Conservation (phyloP, 37 sponge, comb jelly and placozoan species). For the Bolinopsis microptera region DNA sequence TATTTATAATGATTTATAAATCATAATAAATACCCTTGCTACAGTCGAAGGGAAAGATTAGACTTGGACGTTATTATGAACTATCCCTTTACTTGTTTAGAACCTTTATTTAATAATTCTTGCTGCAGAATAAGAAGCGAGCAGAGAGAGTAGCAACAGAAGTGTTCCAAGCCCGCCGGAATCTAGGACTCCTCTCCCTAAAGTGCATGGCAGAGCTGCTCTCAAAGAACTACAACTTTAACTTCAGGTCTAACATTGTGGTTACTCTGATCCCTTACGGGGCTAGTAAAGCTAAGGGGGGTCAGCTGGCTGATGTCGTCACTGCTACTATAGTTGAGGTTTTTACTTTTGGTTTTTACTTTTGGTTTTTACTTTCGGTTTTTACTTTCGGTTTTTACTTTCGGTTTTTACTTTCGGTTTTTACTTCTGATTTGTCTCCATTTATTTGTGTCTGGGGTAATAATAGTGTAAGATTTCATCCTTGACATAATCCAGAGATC, state of each 20-base stretch:
- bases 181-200: background rate
- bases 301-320: slow-evolving; percentile 37
- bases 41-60: too few species aligned
- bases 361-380: background rate
- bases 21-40: too few species aligned
- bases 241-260: slow-evolving; percentile 7
- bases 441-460: too few species aligned
- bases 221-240: slow-evolving; percentile 58
- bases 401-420: too few species aligned
- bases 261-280: background rate
- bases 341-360: too few species aligned
- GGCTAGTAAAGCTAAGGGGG: slow-evolving; percentile 27
- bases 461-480: too few species aligned
- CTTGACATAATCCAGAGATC: too few species aligned
- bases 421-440: background rate
- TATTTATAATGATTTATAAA: too few species aligned
- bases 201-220: slow-evolving; percentile 51
- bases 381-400: background rate
- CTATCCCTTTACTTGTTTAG: too few species aligned
- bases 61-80: too few species aligned
- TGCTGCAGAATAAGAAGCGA: background rate
- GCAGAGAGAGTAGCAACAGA: background rate
- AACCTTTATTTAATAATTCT: too few species aligned
- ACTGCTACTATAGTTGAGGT: slow-evolving; percentile 35
- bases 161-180: background rate